A percentile compares a stretch with the other conserved stretches of the same genome.
Evolutionary conservation across 2,113 vertebrate genomes (phyloP).

Genomic region (Furnarius figulus): DNA sequence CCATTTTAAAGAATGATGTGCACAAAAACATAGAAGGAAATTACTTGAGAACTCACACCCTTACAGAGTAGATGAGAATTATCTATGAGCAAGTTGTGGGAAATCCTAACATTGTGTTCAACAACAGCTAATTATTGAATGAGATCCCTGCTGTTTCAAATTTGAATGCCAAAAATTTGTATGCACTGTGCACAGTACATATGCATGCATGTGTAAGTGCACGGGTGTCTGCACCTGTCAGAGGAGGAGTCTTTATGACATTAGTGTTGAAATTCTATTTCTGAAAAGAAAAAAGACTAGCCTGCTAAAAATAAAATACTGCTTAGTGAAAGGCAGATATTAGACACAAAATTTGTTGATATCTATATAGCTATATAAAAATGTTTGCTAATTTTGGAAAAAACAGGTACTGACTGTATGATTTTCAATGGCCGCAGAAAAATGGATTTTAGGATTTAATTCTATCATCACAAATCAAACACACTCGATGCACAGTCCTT

Average conservation of each 20-base stretch:
- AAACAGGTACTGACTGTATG: not conserved
- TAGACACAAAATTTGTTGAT: slow-evolving; percentile 1
- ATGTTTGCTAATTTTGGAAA: not conserved
- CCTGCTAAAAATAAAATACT: slow-evolving; percentile 17
- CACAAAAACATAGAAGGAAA: not conserved
- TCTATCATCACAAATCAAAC: not conserved
- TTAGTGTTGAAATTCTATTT: not conserved
- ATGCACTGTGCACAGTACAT: accelerated
- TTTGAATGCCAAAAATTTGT: not conserved
- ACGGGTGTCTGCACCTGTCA: not conserved
- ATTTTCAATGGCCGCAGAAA: not conserved
- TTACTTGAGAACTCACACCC: not conserved
- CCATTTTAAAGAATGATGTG: not conserved
- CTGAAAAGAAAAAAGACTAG: not conserved
- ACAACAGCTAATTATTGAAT: not conserved
- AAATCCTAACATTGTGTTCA: not conserved
- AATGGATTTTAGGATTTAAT: not conserved
- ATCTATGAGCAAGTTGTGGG: not conserved
- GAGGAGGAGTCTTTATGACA: not conserved
- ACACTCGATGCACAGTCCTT: not conserved
- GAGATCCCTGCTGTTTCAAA: not conserved
- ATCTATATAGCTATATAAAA: not conserved
- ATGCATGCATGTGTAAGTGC: not conserved
- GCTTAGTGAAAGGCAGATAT: not conserved
- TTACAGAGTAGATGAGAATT: not conserved